These are phyloP conservation scores for Deilephila elpenor DNA, from an alignment of 2,888 invertebrate genomes.

Conservation along the genomic window DNA sequence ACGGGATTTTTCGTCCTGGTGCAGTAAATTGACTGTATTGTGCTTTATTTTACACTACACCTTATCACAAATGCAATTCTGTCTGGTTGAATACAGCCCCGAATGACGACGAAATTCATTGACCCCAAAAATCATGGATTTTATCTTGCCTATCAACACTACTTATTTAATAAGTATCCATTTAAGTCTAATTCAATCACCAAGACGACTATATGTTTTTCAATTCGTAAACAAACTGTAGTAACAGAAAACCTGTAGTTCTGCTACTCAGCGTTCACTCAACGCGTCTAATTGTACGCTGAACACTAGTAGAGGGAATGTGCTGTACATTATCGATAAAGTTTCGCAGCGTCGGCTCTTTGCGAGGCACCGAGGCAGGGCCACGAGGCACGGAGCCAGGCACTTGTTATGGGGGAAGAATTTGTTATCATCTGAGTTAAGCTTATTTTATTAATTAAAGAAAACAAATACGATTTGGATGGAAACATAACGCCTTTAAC, in stretches of 20 bases:
- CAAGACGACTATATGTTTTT: not conserved
- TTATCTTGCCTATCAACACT: no score
- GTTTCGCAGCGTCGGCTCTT: slow-evolving; percentile 45
- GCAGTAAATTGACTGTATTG: no score
- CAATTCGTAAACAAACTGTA: not conserved
- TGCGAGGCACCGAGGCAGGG: slow-evolving; percentile 19
- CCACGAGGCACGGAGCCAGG: not conserved
- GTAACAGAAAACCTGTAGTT: not conserved
- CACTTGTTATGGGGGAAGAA: not conserved
- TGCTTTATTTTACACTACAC: not conserved
- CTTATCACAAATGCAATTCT: not conserved
- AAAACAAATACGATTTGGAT: no score
- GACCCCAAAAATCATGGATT: no score
- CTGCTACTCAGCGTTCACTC: slow-evolving; percentile 17
- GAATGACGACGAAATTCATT: no score
- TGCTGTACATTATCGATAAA: slow-evolving; percentile 51
- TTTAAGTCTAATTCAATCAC: no score
- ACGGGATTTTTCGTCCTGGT: not conserved
- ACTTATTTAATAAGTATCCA: no score
- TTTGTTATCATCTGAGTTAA: not conserved
- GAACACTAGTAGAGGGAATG: slow-evolving; percentile 30
- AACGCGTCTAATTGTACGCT: slow-evolving; percentile 23
- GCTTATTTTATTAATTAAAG: not conserved
- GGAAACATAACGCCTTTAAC: no score
- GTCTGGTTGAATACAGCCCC: not conserved